Conservation (phyloP, 2,888 invertebrate species). For the Hydropsyche betteni region DNA sequence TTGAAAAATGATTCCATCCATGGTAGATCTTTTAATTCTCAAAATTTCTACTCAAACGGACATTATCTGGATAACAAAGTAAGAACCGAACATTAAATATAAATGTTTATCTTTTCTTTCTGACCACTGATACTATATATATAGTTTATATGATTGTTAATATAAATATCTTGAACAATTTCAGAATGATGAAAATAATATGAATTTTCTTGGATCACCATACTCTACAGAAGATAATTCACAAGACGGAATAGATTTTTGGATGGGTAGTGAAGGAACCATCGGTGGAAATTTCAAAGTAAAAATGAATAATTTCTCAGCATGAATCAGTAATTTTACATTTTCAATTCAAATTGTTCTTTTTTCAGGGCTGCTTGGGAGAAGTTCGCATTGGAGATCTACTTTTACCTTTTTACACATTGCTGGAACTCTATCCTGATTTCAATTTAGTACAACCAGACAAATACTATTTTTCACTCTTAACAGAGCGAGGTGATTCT, state of each 20-base stretch:
- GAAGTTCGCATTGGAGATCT: slow-evolving; percentile 86
- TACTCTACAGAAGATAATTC: slow-evolving; percentile 51
- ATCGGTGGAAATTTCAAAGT: slow-evolving; percentile 65
- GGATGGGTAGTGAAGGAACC: slow-evolving; percentile 54
- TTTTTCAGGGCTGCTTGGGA: slow-evolving; percentile 82
- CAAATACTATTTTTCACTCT: slow-evolving; percentile 60
- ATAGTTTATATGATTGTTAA: no score
- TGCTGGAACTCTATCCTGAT: slow-evolving; percentile 76
- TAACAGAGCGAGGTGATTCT: slow-evolving; percentile 55
- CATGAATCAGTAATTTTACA: not conserved
- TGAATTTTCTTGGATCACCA: slow-evolving; percentile 36
- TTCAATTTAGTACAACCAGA: slow-evolving; percentile 57
- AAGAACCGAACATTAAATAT: no score
- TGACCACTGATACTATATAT: no score
- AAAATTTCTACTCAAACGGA: slow-evolving; percentile 1
- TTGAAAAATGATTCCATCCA: not conserved
- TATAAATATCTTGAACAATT: not conserved
- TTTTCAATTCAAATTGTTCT: not conserved
- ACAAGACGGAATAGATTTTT: slow-evolving; percentile 57
- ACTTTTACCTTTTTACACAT: slow-evolving; percentile 85
- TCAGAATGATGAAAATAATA: slow-evolving; percentile 41
- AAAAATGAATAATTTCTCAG: slow-evolving; percentile 15
- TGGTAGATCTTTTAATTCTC: not conserved
- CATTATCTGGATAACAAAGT: not conserved
- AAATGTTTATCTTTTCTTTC: no score